A percentile compares a stretch with the other conserved stretches of the same genome.
These are phyloP conservation scores for Botia kubotai DNA, from an alignment of 2,797 vertebrate species.

Conservation along the genomic window DNA sequence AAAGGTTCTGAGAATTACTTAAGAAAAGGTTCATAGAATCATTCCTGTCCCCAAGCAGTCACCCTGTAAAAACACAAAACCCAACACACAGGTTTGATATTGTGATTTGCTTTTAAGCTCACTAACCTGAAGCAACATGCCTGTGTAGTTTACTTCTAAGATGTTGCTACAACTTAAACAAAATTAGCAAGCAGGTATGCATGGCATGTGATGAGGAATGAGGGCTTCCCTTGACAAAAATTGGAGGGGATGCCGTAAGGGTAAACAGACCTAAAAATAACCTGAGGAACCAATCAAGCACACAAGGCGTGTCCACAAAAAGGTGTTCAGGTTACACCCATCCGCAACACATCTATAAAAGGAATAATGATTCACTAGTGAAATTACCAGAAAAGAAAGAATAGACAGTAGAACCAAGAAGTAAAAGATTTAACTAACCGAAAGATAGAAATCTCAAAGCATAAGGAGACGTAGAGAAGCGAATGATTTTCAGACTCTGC, in stretches of 20 bases:
- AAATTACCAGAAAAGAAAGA: conserved; percentile 12
- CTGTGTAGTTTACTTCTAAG: background rate
- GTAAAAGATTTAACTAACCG: conserved; percentile 14
- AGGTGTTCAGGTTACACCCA: conserved; percentile 56
- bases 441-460: background rate
- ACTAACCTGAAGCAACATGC: conserved; percentile 24
- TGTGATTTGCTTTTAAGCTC: background rate
- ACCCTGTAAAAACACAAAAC: conserved; percentile 1
- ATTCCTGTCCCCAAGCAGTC: background rate
- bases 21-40: background rate
- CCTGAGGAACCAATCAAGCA: conserved; percentile 13
- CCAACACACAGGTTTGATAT: conserved; percentile 5
- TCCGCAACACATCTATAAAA: conserved; percentile 57
- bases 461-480: background rate
- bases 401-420: background rate
- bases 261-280: conserved; percentile 57
- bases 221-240: conserved; percentile 19
- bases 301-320: conserved; percentile 27
- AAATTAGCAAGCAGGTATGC: conserved; percentile 2
- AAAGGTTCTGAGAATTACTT: background rate
- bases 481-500: background rate
- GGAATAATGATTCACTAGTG: conserved; percentile 22
- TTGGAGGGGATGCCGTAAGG: background rate
- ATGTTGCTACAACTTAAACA: background rate
- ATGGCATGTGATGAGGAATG: background rate